Evolutionary conservation across 2,888 invertebrate genomes (phyloP), one percentile per base, ranked within the genome.

Genomic region (Elgonia sp.): DNA sequence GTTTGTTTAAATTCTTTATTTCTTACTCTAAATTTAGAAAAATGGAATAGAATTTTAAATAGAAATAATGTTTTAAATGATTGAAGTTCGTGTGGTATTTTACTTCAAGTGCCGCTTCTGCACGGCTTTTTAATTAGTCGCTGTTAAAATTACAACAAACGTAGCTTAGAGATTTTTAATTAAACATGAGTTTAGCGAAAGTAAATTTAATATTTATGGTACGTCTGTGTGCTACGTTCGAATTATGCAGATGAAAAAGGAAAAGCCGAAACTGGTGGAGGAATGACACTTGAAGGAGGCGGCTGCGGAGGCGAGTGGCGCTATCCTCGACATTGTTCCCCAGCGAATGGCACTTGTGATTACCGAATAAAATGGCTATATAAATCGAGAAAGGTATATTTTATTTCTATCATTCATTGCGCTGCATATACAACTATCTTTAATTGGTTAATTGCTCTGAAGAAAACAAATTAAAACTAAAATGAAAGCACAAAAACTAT

Each of bases 331-430:
- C 95, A 95, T 89, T 98, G 98, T 92, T 95, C 96, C 63, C 95
- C 96, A 0, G 95, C 95, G 85, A 95, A 96, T 90, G 95, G 95
- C 92, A 96, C 96, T 75, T 98, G 98, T 94, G 97, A 98, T 92
- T 98, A 98, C 94, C 96, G 96, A 82, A 97, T 97, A 5, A 95
- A 96, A 69, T 98, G 98, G 98, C 96, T 97, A 92, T 97, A 98
- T 91, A 93, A 95, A 65, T 90, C 92, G 70, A 92, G 91, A 90
- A 94, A 92, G 93, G 94, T 94, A 91, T 53, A 42, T 18, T 81
- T 80, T 60, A 53, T 42, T 12, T 16, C 62, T 69, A 37, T n/a
- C 29, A 18, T 37, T 62, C 50, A 62, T 67, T 46, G 40, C 46
- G 20, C 60, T 21, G 37, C 72, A 39, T n/a, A 21, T n/a, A 2